phyloP scores from a whole-genome alignment of 2,888 invertebrate genomes.

The Willowsia nigromaculata region DNA sequence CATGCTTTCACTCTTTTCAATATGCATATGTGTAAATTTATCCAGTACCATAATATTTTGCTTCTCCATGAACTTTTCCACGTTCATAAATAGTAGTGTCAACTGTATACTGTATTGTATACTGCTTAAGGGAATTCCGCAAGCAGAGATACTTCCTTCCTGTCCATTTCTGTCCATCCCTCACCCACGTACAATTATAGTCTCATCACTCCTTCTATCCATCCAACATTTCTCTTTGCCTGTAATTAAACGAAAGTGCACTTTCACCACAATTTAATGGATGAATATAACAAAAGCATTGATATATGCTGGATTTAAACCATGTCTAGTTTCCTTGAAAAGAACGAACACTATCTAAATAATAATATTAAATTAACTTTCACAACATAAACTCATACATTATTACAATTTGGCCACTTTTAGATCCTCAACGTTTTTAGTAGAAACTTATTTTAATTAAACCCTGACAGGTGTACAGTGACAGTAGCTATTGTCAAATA shows the following conservation, averaged over 20 bases:
- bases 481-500: too few species aligned
- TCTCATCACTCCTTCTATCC: not conserved
- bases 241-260: conserved; percentile 18
- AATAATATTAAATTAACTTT: too few species aligned
- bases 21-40: not conserved
- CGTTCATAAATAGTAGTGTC: not conserved
- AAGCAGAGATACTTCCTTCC: conserved; percentile 1
- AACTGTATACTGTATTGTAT: not conserved
- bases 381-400: too few species aligned
- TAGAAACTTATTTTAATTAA: too few species aligned
- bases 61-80: not conserved
- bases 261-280: conserved; percentile 23
- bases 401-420: too few species aligned
- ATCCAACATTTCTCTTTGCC: not conserved
- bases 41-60: not conserved
- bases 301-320: too few species aligned
- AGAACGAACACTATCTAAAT: too few species aligned
- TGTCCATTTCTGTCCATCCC: not conserved
- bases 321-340: too few species aligned
- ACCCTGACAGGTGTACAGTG: too few species aligned
- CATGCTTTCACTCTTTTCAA: not conserved
- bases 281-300: too few species aligned
- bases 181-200: not conserved
- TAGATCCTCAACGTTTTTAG: too few species aligned
- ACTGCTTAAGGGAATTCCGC: conserved; percentile 7